phyloP scores from a whole-genome alignment of 2,113 vertebrate species.

The Phylloscopus trochiloides region DNA sequence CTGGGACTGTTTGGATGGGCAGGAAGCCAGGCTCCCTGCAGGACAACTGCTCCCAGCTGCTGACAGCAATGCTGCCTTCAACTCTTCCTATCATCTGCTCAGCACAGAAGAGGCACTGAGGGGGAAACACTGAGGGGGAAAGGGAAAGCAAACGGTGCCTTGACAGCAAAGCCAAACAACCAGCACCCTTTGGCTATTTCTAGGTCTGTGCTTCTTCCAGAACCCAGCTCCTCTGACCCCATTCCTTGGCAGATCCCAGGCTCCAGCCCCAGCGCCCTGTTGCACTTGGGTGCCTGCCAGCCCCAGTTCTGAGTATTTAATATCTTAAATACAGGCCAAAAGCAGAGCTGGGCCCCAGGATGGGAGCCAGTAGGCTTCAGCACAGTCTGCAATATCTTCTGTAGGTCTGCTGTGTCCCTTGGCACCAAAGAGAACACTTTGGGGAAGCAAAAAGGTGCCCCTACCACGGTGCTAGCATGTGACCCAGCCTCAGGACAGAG shows the following conservation, averaged over 20 bases:
- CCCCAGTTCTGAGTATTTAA: not conserved
- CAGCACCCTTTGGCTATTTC: not conserved
- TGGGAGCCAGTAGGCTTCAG: not conserved
- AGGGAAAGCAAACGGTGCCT: not conserved
- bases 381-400: not conserved
- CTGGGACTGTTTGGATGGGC: not conserved
- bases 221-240: not conserved
- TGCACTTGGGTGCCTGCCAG: not conserved
- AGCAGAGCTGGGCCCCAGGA: not conserved
- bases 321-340: not conserved
- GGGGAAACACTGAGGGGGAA: not conserved
- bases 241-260: not conserved
- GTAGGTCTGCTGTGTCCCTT: not conserved
- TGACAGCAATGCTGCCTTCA: not conserved
- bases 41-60: not conserved
- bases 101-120: not conserved
- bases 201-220: not conserved
- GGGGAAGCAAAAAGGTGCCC: not conserved
- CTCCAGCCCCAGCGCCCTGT: not conserved
- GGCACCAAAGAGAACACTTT: not conserved
- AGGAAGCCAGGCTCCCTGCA: not conserved
- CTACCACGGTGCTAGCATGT: not conserved
- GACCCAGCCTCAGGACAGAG: not conserved
- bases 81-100: not conserved
- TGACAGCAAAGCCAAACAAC: not conserved